Evolutionary conservation across 2,797 vertebrate species (phyloP).

Genomic region (Danio tinwini): DNA sequence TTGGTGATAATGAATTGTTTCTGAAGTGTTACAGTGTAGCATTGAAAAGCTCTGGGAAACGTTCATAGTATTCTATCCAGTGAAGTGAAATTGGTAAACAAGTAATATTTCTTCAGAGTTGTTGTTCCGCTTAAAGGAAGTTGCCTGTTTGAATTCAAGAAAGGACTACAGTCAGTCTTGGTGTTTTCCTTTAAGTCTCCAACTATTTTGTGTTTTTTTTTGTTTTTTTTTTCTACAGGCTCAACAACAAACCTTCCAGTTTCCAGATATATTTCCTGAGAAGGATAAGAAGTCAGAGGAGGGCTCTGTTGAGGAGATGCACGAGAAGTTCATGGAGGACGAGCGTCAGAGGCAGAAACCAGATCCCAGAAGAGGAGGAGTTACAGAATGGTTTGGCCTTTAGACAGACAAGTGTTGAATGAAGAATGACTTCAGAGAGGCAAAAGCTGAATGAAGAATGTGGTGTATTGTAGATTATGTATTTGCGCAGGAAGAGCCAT

Average conservation of each 20-base stretch:
- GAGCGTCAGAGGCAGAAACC: slow-evolving; percentile 80
- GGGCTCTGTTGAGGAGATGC: slow-evolving; percentile 78
- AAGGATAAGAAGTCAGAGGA: slow-evolving; percentile 71
- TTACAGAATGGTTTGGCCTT: slow-evolving; percentile 92
- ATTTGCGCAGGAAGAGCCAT: slow-evolving; percentile 55
- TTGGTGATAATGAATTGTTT: slow-evolving; percentile 53
- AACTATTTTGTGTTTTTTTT: slow-evolving; percentile 25
- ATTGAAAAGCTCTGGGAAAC: slow-evolving; percentile 31
- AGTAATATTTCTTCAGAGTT: neutral
- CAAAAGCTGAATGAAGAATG: slow-evolving; percentile 48
- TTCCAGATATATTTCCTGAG: slow-evolving; percentile 91
- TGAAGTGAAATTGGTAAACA: slow-evolving; percentile 28
- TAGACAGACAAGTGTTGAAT: slow-evolving; percentile 68
- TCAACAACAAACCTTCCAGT: slow-evolving; percentile 89
- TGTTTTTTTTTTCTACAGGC: slow-evolving; percentile 72
- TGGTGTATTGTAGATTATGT: slow-evolving; percentile 51
- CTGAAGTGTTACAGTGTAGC: slow-evolving; percentile 25
- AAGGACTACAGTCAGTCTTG: neutral
- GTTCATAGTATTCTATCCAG: slow-evolving; percentile 35
- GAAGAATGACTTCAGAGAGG: slow-evolving; percentile 42
- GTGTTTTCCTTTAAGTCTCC: slow-evolving; percentile 27
- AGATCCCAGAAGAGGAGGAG: slow-evolving; percentile 87
- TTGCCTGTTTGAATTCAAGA: slow-evolving; percentile 21
- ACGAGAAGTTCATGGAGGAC: slow-evolving; percentile 81
- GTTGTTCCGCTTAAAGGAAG: slow-evolving; percentile 10